These are phyloP conservation scores for Molothrus ater DNA, from an alignment of 2,797 vertebrate species.

Conservation along the genomic window DNA sequence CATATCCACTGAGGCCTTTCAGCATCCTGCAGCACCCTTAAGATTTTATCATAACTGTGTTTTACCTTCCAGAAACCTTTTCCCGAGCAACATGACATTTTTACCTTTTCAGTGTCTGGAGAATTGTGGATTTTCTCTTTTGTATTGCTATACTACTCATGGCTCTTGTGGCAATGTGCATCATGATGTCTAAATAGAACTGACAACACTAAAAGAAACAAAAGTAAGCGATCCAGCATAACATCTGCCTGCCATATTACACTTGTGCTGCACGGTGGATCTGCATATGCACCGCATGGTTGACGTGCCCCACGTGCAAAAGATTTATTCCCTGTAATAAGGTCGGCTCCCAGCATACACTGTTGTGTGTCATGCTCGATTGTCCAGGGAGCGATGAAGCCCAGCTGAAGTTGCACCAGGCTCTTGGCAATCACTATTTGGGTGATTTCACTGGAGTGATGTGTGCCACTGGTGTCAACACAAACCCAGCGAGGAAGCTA, in stretches of 20 bases:
- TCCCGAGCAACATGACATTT: not conserved
- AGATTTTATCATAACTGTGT: not conserved
- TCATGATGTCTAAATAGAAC: not conserved
- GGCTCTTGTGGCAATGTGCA: not conserved
- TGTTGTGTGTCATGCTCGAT: not conserved
- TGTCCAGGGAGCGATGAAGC: not conserved
- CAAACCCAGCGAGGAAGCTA: not conserved
- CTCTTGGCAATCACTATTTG: not conserved
- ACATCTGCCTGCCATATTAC: slow-evolving; percentile 36
- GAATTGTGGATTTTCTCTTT: not conserved
- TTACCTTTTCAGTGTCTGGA: not conserved
- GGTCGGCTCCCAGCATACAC: not conserved
- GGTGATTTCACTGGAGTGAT: not conserved
- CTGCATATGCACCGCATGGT: not conserved
- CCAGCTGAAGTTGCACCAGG: not conserved
- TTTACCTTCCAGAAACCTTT: not conserved
- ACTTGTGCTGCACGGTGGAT: not conserved
- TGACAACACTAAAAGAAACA: not conserved
- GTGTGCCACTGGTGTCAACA: not conserved
- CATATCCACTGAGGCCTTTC: not conserved
- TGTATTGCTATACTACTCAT: not conserved
- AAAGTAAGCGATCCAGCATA: not conserved
- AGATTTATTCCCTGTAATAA: slow-evolving; percentile 12
- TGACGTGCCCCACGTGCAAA: not conserved
- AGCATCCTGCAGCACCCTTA: not conserved